A percentile compares a stretch with the other conserved stretches of the same genome.
These are phyloP conservation scores for Rhodophaea formosa DNA, from an alignment of 2,888 invertebrate species.

Conservation along the genomic window DNA sequence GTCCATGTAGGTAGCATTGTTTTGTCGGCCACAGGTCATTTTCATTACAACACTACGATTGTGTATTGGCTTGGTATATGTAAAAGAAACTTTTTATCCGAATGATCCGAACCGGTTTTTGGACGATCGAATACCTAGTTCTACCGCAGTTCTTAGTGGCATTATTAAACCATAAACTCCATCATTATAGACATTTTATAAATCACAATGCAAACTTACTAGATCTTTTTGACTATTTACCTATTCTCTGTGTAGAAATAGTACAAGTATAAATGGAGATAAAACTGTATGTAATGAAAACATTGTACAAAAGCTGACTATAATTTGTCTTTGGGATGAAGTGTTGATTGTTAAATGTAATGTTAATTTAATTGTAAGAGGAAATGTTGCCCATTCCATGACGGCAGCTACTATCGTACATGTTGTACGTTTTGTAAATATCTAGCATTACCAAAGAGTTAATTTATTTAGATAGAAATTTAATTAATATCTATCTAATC, in stretches of 20 bases:
- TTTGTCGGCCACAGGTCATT: neutral
- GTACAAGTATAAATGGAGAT: neutral
- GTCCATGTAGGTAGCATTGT: constrained; percentile 1
- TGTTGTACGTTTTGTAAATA: constrained; percentile 71
- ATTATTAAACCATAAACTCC: too few species aligned
- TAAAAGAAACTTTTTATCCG: too few species aligned
- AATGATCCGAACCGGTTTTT: too few species aligned
- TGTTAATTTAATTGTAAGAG: constrained; percentile 35
- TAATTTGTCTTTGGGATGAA: constrained; percentile 56
- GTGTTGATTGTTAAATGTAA: constrained; percentile 51
- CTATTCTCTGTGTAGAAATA: neutral
- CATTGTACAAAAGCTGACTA: constrained; percentile 77
- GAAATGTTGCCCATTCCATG: constrained; percentile 63
- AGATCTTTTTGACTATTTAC: constrained; percentile 9
- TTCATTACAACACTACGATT: neutral
- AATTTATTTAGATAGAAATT: constrained; percentile 63
- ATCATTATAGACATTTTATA: neutral
- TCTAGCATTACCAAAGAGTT: constrained; percentile 64
- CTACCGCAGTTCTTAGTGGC: too few species aligned
- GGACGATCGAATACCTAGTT: too few species aligned
- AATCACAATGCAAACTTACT: neutral
- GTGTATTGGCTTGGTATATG: too few species aligned
- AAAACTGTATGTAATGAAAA: constrained; percentile 37
- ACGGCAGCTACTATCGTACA: constrained; percentile 74
- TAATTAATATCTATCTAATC: constrained; percentile 38